phyloP scores from a whole-genome alignment of 2,113 vertebrate genomes.

The Daboia siamensis region DNA sequence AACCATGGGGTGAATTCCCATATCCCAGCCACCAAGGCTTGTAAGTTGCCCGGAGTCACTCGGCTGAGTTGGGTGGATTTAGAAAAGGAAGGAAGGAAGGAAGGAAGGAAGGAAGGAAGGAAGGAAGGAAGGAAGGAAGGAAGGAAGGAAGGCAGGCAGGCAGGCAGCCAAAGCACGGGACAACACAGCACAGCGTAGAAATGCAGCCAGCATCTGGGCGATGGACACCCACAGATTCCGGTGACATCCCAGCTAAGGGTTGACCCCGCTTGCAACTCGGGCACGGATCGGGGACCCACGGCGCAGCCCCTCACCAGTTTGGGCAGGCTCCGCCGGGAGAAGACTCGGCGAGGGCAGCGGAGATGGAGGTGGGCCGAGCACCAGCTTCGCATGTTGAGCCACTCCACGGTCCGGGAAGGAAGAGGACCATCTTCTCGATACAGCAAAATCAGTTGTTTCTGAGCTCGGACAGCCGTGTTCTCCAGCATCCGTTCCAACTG shows the following conservation, averaged over 20 bases:
- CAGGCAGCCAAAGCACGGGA: background rate
- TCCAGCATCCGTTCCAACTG: constrained; percentile 94
- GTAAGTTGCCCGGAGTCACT: too few species aligned
- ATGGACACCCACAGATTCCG: too few species aligned
- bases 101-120: too few species aligned
- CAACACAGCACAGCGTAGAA: too few species aligned
- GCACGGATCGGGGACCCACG: background rate
- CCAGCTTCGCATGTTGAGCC: constrained; percentile 96
- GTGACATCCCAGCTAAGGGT: background rate
- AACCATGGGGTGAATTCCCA: too few species aligned
- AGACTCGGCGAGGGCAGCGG: constrained; percentile 88
- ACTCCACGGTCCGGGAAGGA: constrained; percentile 83
- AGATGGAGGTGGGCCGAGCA: constrained; percentile 91
- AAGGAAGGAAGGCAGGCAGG: too few species aligned
- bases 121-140: too few species aligned
- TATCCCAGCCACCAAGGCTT: too few species aligned
- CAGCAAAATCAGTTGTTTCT: constrained; percentile 90
- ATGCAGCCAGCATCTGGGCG: background rate
- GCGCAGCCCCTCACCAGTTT: constrained; percentile 77
- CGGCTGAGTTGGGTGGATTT: too few species aligned
- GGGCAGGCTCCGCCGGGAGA: constrained; percentile 83
- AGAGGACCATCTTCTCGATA: constrained; percentile 86
- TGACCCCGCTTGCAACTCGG: background rate
- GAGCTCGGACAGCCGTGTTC: constrained; percentile 83
- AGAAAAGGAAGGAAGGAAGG: too few species aligned